Conservation (phyloP, 2,113 vertebrate genomes). For the Tachysurus vachellii region DNA sequence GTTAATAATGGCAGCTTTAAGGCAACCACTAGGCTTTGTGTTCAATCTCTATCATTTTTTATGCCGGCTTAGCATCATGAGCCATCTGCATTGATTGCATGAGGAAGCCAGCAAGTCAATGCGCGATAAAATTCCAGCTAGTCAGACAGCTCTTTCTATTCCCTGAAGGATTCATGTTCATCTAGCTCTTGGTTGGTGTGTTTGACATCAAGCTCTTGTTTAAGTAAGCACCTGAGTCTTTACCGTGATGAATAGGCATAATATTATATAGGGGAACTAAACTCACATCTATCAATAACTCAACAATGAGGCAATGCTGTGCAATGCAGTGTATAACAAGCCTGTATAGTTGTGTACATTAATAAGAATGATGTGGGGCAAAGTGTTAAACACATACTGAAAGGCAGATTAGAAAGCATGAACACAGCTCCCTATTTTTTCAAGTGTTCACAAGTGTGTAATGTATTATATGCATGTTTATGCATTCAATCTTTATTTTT, state of each 20-base stretch:
- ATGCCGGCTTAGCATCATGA: slow-evolving; percentile 13
- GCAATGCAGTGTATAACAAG: neutral
- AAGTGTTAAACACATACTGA: neutral
- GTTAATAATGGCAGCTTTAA: slow-evolving; percentile 19
- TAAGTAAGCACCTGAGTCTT: neutral
- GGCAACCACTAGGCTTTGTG: slow-evolving; percentile 17
- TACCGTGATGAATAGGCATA: neutral
- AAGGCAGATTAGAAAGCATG: neutral
- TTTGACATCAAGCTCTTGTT: slow-evolving; percentile 7
- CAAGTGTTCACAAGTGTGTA: neutral
- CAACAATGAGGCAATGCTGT: neutral
- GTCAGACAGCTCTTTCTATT: neutral
- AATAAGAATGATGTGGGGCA: neutral
- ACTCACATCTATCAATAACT: neutral
- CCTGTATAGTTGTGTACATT: neutral
- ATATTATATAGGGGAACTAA: neutral
- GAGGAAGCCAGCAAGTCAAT: too few relatives aligned
- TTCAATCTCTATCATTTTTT: slow-evolving; percentile 41
- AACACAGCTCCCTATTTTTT: neutral
- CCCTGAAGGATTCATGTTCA: neutral
- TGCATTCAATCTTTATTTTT: too few relatives aligned
- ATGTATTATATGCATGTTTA: neutral
- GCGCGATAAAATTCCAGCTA: neutral
- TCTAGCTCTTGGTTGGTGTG: neutral
- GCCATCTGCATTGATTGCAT: neutral